Evolutionary conservation across 2,113 vertebrate species (phyloP).

Genomic region (Rhipidura dahli): DNA sequence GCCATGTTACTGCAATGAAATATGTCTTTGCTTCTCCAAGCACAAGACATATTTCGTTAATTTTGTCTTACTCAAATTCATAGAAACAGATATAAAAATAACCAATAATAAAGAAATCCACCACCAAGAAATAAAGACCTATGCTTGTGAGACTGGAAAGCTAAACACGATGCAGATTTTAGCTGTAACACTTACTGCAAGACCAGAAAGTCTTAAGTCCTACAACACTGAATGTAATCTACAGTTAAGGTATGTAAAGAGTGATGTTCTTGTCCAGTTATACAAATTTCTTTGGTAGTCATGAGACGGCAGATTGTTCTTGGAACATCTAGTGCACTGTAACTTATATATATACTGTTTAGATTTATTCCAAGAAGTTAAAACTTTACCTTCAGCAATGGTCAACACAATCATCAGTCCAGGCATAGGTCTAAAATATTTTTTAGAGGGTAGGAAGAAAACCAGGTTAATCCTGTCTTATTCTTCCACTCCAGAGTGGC

Average conservation of each 20-base stretch:
- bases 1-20: accelerated
- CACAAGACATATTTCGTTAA: neutral
- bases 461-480: neutral
- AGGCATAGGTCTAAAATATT: neutral
- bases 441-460: neutral
- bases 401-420: neutral
- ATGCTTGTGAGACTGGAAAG: neutral
- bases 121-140: accelerated
- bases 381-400: neutral
- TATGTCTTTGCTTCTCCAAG: neutral
- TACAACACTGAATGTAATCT: neutral
- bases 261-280: neutral
- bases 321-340: neutral
- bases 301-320: neutral
- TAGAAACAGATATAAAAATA: neutral
- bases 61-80: neutral
- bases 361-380: neutral
- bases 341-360: neutral
- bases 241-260: neutral
- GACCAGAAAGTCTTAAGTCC: neutral
- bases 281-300: neutral
- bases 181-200: neutral
- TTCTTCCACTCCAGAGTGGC: neutral
- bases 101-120: neutral
- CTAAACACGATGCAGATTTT: neutral